Percentiles rank a stretch among this genome's conserved stretches.
Conservation (phyloP, 2,888 invertebrate species). For the Timandra comae region DNA sequence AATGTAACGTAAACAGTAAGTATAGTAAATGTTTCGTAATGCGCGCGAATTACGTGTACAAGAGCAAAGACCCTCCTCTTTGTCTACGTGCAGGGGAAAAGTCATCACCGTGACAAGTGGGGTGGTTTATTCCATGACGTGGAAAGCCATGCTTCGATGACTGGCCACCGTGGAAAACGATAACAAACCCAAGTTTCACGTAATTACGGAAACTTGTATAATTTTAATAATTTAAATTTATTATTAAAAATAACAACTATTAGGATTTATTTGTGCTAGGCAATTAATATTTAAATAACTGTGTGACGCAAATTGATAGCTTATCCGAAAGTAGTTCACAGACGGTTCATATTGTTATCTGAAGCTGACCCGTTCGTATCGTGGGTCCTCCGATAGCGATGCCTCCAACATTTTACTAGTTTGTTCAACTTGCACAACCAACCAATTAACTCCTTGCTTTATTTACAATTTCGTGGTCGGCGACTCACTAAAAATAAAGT, state of each 20-base stretch:
- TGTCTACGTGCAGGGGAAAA: conserved; percentile 18
- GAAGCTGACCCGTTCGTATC: conserved; percentile 35
- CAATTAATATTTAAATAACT: conserved; percentile 27
- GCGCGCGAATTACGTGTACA: conserved; percentile 17
- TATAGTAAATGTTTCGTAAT: conserved; percentile 27
- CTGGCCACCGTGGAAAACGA: conserved; percentile 49
- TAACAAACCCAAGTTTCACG: conserved; percentile 40
- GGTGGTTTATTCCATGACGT: conserved; percentile 68
- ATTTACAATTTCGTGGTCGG: conserved; percentile 50
- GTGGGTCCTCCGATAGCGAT: conserved; percentile 39
- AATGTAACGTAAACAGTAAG: conserved; percentile 23
- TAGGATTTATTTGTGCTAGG: conserved; percentile 7
- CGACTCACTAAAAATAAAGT: conserved; percentile 42
- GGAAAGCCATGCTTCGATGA: conserved; percentile 61
- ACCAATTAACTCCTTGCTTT: conserved; percentile 47
- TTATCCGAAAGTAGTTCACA: conserved; percentile 64
- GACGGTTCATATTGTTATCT: conserved; percentile 57
- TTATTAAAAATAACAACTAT: no score
- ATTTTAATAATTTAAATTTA: no score
- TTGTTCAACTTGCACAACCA: conserved; percentile 55
- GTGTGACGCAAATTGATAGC: conserved; percentile 68
- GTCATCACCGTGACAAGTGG: conserved; percentile 66
- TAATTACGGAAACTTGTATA: conserved; percentile 22
- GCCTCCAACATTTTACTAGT: conserved; percentile 50
- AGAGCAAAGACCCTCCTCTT: conserved; percentile 18